phyloP scores from a whole-genome alignment of 2,113 vertebrate genomes.

The Zeus faber region DNA sequence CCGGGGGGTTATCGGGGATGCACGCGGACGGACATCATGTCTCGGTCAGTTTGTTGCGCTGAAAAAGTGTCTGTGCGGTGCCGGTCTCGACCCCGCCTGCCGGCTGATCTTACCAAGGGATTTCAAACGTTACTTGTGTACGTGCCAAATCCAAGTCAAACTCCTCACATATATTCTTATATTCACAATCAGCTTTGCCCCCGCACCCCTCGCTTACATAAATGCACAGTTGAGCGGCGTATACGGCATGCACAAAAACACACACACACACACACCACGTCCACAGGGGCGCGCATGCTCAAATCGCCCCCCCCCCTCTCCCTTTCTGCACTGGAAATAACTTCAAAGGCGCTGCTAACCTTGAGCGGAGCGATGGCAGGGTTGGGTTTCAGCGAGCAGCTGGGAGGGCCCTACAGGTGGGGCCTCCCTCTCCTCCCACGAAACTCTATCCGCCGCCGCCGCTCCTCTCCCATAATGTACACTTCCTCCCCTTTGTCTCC shows the following conservation, averaged over 20 bases:
- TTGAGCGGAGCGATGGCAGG: conserved; percentile 65
- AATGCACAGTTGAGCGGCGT: neutral
- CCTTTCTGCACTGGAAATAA: conserved; percentile 79
- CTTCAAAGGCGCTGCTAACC: conserved; percentile 77
- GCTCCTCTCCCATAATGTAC: conserved; percentile 63
- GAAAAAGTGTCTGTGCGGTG: too few relatives aligned
- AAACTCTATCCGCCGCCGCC: conserved; percentile 72
- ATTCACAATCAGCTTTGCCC: neutral
- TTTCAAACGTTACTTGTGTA: too few relatives aligned
- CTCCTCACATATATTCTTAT: too few relatives aligned
- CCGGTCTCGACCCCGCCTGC: too few relatives aligned
- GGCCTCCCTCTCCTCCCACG: conserved; percentile 69
- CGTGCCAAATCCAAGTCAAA: too few relatives aligned
- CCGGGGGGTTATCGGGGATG: too few relatives aligned
- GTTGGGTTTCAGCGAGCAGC: conserved; percentile 76
- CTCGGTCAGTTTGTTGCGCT: too few relatives aligned
- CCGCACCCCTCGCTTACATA: conserved; percentile 23
- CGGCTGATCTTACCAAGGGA: too few relatives aligned
- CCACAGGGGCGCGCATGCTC: conserved; percentile 16
- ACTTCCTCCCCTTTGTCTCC: conserved; percentile 77
- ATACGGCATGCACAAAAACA: conserved; percentile 40
- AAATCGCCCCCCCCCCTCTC: conserved; percentile 22
- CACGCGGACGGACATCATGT: too few relatives aligned
- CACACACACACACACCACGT: conserved; percentile 26
- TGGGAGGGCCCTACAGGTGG: conserved; percentile 79